phyloP scores from a whole-genome alignment of 1,140 invertebrate species.

The Drosophila dunni region DNA sequence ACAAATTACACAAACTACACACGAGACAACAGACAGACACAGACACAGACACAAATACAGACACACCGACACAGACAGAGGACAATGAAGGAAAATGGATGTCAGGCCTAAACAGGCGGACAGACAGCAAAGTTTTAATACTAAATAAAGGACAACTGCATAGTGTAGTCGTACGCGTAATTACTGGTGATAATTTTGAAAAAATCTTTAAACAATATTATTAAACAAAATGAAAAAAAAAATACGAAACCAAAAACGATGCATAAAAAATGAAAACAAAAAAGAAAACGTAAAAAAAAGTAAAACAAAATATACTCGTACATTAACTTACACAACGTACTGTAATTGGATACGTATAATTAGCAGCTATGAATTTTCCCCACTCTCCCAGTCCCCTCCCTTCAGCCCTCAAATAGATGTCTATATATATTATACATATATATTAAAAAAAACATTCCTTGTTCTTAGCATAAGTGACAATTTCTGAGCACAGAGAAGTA shows the following conservation, averaged over 20 bases:
- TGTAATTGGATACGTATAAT: constrained; percentile 43
- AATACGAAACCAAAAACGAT: constrained; percentile 50
- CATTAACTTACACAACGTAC: constrained; percentile 40
- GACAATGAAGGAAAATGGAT: constrained; percentile 47
- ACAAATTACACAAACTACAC: constrained; percentile 77
- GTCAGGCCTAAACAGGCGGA: constrained; percentile 21
- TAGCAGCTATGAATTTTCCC: constrained; percentile 74
- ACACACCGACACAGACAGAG: constrained; percentile 59
- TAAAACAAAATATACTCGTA: constrained; percentile 27
- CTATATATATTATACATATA: constrained; percentile 59
- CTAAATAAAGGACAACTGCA: constrained; percentile 75
- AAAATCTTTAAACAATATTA: constrained; percentile 55
- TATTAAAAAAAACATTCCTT: constrained; percentile 23
- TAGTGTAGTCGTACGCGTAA: constrained; percentile 82
- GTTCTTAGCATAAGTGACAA: constrained; percentile 42
- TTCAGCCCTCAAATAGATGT: constrained; percentile 62
- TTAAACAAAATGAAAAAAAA: constrained; percentile 39
- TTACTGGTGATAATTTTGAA: constrained; percentile 83
- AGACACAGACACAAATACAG: constrained; percentile 47
- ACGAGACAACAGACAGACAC: constrained; percentile 47
- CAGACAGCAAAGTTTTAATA: constrained; percentile 49
- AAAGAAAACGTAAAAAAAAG: constrained; percentile 41
- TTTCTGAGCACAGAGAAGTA: constrained; percentile 30
- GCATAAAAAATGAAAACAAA: constrained; percentile 32
- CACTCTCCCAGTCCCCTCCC: neutral